Conservation (phyloP, 2,888 invertebrate genomes). For the Helicoverpa assulta region DNA sequence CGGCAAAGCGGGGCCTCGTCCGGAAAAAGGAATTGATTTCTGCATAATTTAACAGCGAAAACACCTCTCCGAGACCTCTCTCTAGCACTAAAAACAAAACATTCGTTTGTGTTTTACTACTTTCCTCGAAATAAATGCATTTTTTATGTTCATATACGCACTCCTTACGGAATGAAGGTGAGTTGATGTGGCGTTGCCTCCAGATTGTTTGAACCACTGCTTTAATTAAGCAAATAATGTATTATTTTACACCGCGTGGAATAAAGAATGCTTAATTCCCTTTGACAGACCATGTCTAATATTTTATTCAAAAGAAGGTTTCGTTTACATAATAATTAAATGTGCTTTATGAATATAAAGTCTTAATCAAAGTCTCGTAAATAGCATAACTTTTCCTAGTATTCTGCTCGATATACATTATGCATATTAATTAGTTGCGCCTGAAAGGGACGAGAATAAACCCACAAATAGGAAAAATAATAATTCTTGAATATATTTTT, state of each 20-base stretch:
- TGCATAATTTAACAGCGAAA: constrained; percentile 89
- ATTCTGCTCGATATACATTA: constrained; percentile 84
- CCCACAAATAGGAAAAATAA: constrained; percentile 65
- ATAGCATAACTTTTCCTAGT: constrained; percentile 86
- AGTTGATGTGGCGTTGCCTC: constrained; percentile 52
- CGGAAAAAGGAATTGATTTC: constrained; percentile 89
- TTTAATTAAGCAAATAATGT: constrained; percentile 71
- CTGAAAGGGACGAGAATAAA: constrained; percentile 61
- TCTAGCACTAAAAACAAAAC: constrained; percentile 87
- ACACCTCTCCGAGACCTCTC: constrained; percentile 84
- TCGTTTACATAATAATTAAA: constrained; percentile 90
- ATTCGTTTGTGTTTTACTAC: constrained; percentile 88
- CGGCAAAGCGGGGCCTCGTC: constrained; percentile 76
- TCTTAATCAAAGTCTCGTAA: constrained; percentile 85
- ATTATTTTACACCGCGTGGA: constrained; percentile 67
- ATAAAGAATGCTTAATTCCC: constrained; percentile 83
- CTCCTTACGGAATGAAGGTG: constrained; percentile 67
- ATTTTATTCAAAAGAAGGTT: constrained; percentile 89
- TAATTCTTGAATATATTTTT: constrained; percentile 60
- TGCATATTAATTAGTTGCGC: constrained; percentile 83
- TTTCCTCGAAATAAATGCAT: constrained; percentile 83
- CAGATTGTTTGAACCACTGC: constrained; percentile 36
- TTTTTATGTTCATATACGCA: constrained; percentile 75
- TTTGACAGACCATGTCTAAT: constrained; percentile 86
- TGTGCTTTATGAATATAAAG: constrained; percentile 89